Percentiles rank a stretch among this genome's conserved stretches.
Evolutionary conservation across 2,888 invertebrate genomes (phyloP).

Genomic region (Nyleta sp.): DNA sequence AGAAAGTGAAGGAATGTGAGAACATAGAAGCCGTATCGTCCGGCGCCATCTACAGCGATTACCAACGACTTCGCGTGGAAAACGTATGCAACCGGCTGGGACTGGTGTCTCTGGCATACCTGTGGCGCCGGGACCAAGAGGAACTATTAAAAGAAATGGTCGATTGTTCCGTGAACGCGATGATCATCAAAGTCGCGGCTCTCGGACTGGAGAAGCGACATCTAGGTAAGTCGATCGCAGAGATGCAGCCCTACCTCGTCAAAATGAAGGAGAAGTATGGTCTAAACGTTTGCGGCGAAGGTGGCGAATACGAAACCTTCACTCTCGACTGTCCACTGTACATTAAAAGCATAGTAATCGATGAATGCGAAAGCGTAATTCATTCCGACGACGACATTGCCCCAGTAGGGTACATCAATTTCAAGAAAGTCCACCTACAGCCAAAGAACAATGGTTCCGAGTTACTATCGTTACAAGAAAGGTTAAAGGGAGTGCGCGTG

Average conservation of each 20-base stretch:
- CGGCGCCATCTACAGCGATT: constrained; percentile 99
- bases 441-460: constrained; percentile 83
- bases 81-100: constrained; percentile 97
- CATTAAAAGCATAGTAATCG: constrained; percentile 93
- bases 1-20: constrained; percentile 89
- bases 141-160: constrained; percentile 99
- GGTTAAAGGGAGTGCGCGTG: constrained; percentile 76
- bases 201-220: constrained; percentile 95
- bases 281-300: constrained; percentile 98
- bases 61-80: constrained; percentile 98
- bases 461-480: constrained; percentile 77
- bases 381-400: constrained; percentile 97
- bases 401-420: constrained; percentile 96
- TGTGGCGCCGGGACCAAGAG: constrained; percentile 98
- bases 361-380: constrained; percentile 92
- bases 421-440: constrained; percentile 92
- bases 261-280: constrained; percentile 97
- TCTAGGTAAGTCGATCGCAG: constrained; percentile 92
- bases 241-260: constrained; percentile 94
- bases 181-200: constrained; percentile 97
- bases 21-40: constrained; percentile 96
- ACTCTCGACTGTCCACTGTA: constrained; percentile 98
- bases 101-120: constrained; percentile 94
- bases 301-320: constrained; percentile 99
- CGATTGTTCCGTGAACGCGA: constrained; percentile 94